Conservation (phyloP, 2,888 invertebrate species). For the Melikaiella ostensackeni region DNA sequence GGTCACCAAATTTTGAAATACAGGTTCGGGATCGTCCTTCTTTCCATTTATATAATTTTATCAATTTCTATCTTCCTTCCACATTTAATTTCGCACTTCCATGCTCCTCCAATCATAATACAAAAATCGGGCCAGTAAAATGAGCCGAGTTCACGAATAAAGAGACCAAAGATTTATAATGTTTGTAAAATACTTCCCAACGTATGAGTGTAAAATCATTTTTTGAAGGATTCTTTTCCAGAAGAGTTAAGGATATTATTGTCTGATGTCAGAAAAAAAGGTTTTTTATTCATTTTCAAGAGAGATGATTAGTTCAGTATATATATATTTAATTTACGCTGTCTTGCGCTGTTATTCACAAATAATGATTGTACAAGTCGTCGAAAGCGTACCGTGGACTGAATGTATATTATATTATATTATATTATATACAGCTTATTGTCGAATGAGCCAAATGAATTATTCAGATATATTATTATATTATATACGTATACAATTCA, state of each 20-base stretch:
- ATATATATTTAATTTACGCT: not conserved
- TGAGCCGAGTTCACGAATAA: not conserved
- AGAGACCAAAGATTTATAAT: slow-evolving; percentile 2
- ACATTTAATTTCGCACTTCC: not conserved
- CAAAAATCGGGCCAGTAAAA: not conserved
- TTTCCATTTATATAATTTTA: not conserved
- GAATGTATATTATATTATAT: slow-evolving; percentile 33
- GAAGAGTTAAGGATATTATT: not conserved
- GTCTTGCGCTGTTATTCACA: not conserved
- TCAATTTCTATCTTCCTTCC: not conserved
- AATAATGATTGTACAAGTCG: slow-evolving; percentile 15
- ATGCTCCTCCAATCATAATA: not conserved
- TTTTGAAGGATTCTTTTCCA: not conserved
- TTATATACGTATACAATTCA: slow-evolving; percentile 36
- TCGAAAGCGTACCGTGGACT: slow-evolving; percentile 22
- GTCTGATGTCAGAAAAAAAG: not conserved
- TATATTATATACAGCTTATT: slow-evolving; percentile 40
- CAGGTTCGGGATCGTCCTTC: not conserved
- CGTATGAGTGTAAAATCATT: not conserved
- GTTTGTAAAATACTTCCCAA: not conserved
- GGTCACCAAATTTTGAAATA: too few relatives aligned
- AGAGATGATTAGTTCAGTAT: not conserved
- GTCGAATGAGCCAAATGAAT: slow-evolving; percentile 44
- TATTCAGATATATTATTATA: slow-evolving; percentile 46
- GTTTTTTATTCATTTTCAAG: not conserved